Evolutionary conservation across 2,113 vertebrate genomes (phyloP).

Genomic region (Ailurus styani): DNA sequence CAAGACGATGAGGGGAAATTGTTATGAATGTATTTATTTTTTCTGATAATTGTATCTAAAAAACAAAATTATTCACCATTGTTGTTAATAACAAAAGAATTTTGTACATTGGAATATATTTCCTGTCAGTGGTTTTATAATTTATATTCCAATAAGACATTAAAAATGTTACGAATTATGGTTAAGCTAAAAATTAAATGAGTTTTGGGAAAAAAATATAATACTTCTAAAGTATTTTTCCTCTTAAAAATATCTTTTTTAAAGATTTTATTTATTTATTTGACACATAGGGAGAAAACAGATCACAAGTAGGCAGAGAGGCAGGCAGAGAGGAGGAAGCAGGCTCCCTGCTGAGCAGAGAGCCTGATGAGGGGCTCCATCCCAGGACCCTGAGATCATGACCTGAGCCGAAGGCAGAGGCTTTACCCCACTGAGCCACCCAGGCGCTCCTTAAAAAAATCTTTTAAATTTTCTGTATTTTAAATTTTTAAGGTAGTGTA

Average conservation of each 20-base stretch:
- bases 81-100: not conserved
- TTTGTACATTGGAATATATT: not conserved
- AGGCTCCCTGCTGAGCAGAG: too few relatives aligned
- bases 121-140: not conserved
- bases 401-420: too few relatives aligned
- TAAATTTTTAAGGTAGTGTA: not conserved
- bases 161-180: not conserved
- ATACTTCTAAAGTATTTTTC: not conserved
- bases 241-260: not conserved
- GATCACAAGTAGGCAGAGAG: too few relatives aligned
- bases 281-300: too few relatives aligned
- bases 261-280: too few relatives aligned
- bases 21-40: not conserved
- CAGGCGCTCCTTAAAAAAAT: not conserved
- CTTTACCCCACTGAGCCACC: too few relatives aligned
- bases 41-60: not conserved
- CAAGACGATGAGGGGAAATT: not conserved
- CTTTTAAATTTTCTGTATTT: not conserved
- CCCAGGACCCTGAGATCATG: too few relatives aligned
- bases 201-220: not conserved
- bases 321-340: too few relatives aligned
- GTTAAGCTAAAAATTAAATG: not conserved
- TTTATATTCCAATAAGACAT: not conserved
- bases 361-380: too few relatives aligned
- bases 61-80: not conserved